phyloP scores from a whole-genome alignment of 2,113 vertebrate genomes.

The Nesospiza acunhae region DNA sequence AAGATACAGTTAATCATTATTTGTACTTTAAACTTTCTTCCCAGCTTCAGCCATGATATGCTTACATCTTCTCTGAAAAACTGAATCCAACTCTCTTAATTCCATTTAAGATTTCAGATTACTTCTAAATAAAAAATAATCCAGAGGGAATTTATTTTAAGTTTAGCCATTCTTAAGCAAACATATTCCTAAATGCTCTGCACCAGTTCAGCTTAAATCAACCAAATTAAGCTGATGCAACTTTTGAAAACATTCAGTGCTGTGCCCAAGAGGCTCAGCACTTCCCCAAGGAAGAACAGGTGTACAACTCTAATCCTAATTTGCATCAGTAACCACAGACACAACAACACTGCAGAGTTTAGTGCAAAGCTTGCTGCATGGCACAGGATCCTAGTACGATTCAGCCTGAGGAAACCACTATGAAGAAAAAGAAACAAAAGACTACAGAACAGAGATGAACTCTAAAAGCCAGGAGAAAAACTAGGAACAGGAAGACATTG shows the following conservation, averaged over 20 bases:
- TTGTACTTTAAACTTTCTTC: background rate
- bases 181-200: rapidly evolving
- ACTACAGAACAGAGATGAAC: background rate
- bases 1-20: background rate
- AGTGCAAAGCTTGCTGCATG: background rate
- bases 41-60: background rate
- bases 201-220: background rate
- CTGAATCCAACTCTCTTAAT: background rate
- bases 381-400: background rate
- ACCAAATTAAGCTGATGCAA: background rate
- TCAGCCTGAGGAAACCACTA: background rate
- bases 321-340: background rate
- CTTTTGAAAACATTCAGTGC: background rate
- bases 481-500: background rate
- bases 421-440: background rate
- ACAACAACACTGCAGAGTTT: background rate
- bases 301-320: background rate
- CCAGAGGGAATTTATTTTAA: background rate
- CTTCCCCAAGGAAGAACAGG: background rate
- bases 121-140: background rate
- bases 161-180: background rate
- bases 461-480: background rate
- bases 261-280: background rate
- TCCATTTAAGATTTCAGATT: background rate
- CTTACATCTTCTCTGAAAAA: background rate